Conservation (phyloP, 2,888 invertebrate species). For the Acanthosepion pharaonis region DNA sequence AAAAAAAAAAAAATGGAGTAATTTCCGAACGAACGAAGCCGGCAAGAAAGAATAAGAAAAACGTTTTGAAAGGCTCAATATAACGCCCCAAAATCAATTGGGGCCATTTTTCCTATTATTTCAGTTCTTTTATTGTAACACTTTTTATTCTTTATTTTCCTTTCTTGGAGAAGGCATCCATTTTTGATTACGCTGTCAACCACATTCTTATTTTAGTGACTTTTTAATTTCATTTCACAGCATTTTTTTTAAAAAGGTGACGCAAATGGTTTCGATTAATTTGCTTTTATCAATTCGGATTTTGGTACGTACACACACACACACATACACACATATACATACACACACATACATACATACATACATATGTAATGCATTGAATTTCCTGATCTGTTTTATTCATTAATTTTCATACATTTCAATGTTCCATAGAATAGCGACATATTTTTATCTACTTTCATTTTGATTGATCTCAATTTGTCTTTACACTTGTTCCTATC, state of each 20-base stretch:
- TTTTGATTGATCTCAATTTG: too few species aligned
- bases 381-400: too few species aligned
- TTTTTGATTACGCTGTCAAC: not conserved
- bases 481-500: too few species aligned
- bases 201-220: not conserved
- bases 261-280: not conserved
- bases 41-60: not conserved
- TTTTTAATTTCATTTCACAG: not conserved
- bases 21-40: not conserved
- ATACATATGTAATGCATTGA: too few species aligned
- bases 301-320: too few species aligned
- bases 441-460: too few species aligned
- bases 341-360: too few species aligned
- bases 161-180: not conserved
- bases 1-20: not conserved
- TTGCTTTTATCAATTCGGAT: not conserved
- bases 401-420: too few species aligned
- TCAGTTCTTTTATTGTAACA: not conserved
- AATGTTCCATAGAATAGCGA: too few species aligned
- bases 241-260: not conserved
- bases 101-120: not conserved
- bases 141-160: not conserved
- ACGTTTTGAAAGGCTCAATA: not conserved
- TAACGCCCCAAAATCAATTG: not conserved
- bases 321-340: too few species aligned